phyloP scores from a whole-genome alignment of 2,797 vertebrate genomes.

The Nannoperca australis region DNA sequence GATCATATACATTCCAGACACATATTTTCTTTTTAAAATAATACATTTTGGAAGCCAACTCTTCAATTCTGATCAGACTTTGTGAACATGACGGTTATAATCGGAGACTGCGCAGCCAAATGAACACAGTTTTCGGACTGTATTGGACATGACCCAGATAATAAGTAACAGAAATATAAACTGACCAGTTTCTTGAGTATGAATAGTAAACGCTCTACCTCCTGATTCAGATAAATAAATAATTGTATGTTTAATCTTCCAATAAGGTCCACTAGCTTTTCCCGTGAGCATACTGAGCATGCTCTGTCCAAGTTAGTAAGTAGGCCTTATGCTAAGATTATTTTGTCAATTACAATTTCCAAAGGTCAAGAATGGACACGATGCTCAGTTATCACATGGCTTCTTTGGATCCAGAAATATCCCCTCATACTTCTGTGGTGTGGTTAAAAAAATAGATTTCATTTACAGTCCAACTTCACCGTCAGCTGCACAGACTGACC shows the following conservation, averaged over 20 bases:
- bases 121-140: background rate
- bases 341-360: background rate
- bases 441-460: conserved; percentile 5
- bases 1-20: conserved; percentile 7
- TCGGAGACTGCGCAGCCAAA: conserved; percentile 25
- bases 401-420: background rate
- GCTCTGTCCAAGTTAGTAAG: background rate
- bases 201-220: background rate
- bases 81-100: background rate
- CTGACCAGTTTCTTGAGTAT: background rate
- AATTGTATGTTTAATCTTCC: conserved; percentile 1
- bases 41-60: conserved; percentile 17
- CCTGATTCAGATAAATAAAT: conserved; percentile 6
- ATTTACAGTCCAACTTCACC: background rate
- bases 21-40: background rate
- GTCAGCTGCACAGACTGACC: background rate
- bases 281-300: background rate
- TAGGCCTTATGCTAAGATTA: background rate
- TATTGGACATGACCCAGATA: background rate
- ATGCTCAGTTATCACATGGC: background rate
- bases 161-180: conserved; percentile 2
- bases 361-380: background rate
- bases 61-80: conserved; percentile 25
- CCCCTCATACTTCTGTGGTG: conserved; percentile 42
- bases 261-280: background rate